phyloP scores from a whole-genome alignment of 2,888 invertebrate species.

The Drosophila fulvimacula region DNA sequence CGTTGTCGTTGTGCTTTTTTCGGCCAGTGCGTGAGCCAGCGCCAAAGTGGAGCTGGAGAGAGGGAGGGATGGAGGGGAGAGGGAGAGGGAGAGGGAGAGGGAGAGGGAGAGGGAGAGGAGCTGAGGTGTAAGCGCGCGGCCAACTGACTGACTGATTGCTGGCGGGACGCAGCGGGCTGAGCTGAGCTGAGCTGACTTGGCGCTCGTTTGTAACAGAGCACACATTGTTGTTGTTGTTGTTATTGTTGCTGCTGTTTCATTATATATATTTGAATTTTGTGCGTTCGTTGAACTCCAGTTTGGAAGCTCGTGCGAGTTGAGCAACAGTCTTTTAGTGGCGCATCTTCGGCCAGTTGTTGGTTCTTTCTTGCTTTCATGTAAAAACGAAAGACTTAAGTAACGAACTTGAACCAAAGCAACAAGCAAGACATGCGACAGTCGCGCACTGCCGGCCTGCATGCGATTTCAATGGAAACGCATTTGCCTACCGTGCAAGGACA shows the following conservation, averaged over 20 bases:
- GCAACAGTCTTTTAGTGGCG: conserved; percentile 55
- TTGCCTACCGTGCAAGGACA: conserved; percentile 73
- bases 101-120: background rate
- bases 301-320: conserved; percentile 43
- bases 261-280: conserved; percentile 67
- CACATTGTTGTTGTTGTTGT: conserved; percentile 55
- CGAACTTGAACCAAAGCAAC: conserved; percentile 53
- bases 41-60: background rate
- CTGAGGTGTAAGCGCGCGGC: conserved; percentile 24
- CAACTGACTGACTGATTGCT: conserved; percentile 67
- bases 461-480: conserved; percentile 47
- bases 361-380: conserved; percentile 31
- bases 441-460: background rate
- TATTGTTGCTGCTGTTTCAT: conserved; percentile 44
- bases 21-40: conserved; percentile 53
- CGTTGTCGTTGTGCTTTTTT: conserved; percentile 62
- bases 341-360: conserved; percentile 35
- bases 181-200: conserved; percentile 51
- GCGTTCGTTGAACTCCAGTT: conserved; percentile 72
- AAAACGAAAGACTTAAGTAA: conserved; percentile 74
- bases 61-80: background rate
- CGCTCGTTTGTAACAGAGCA: conserved; percentile 68
- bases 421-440: conserved; percentile 4
- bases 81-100: background rate
- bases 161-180: conserved; percentile 15